Conservation (phyloP, 2,888 invertebrate genomes). For the Dynastes grantii region DNA sequence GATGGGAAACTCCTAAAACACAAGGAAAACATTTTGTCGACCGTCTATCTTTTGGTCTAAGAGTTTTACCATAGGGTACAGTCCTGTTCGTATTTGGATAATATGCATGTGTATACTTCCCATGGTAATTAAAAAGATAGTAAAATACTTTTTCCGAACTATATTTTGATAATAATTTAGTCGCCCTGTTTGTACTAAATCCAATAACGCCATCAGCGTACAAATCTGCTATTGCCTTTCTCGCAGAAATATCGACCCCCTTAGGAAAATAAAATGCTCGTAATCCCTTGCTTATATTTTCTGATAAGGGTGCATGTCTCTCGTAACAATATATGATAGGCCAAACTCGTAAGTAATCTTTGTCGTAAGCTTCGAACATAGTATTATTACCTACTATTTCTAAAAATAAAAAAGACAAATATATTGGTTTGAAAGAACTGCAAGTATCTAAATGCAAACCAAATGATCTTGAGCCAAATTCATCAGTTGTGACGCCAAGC, state of each 20-base stretch:
- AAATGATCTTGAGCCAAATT: conserved; percentile 76
- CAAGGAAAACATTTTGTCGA: conserved; percentile 26
- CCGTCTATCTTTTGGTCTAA: not conserved
- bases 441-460: conserved; percentile 66
- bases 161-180: conserved; percentile 74
- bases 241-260: conserved; percentile 67
- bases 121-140: conserved; percentile 77
- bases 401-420: conserved; percentile 61
- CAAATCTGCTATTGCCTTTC: conserved; percentile 69
- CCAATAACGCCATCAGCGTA: conserved; percentile 77
- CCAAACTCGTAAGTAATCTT: conserved; percentile 76
- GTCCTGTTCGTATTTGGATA: conserved; percentile 71
- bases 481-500: conserved; percentile 77
- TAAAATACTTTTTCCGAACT: conserved; percentile 76
- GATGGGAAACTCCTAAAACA: conserved; percentile 67
- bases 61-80: conserved; percentile 58
- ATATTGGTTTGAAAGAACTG: not conserved
- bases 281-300: conserved; percentile 72
- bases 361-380: conserved; percentile 72
- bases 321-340: conserved; percentile 79
- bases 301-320: conserved; percentile 72
- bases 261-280: conserved; percentile 72
- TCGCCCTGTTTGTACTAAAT: conserved; percentile 76
- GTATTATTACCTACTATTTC: conserved; percentile 74
- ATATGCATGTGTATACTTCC: conserved; percentile 74